Conservation (phyloP, 1,140 invertebrate genomes). For the Trichonephila clavipes region DNA sequence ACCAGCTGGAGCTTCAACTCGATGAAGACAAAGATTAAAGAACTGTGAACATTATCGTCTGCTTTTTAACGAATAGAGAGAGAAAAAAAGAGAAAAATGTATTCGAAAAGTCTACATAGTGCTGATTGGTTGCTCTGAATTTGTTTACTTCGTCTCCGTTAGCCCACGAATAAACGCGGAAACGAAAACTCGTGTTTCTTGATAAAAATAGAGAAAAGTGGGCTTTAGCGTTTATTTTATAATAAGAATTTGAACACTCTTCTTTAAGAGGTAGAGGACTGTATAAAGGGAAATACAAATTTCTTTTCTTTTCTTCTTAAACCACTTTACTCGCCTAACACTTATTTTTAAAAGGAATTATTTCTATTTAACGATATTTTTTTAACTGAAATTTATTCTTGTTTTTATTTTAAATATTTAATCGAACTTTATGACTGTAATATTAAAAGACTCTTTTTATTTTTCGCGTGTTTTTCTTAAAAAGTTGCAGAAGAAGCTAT, state of each 20-base stretch:
- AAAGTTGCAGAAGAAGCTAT: background rate
- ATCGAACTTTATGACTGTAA: background rate
- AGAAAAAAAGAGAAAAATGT: background rate
- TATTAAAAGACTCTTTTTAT: background rate
- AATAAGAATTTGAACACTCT: background rate
- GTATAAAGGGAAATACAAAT: too few species aligned
- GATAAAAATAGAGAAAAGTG: background rate
- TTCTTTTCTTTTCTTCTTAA: too few species aligned
- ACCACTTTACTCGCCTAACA: background rate
- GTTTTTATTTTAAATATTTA: background rate
- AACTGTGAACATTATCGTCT: conserved; percentile 8
- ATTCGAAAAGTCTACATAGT: background rate
- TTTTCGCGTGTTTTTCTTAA: background rate
- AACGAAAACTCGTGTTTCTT: conserved; percentile 39
- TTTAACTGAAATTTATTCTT: background rate
- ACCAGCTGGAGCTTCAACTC: background rate
- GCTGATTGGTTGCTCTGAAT: conserved; percentile 3
- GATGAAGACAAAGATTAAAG: conserved; percentile 6
- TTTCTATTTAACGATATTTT: background rate
- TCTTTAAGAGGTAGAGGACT: too few species aligned
- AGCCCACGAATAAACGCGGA: conserved; percentile 45
- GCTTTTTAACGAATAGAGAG: background rate
- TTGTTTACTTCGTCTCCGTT: conserved; percentile 34
- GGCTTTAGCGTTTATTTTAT: background rate
- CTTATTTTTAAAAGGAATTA: background rate